Base-by-base conservation (phyloP, 2,888 invertebrate genomes). In the Spatulosminthurus flaviceps region DNA sequence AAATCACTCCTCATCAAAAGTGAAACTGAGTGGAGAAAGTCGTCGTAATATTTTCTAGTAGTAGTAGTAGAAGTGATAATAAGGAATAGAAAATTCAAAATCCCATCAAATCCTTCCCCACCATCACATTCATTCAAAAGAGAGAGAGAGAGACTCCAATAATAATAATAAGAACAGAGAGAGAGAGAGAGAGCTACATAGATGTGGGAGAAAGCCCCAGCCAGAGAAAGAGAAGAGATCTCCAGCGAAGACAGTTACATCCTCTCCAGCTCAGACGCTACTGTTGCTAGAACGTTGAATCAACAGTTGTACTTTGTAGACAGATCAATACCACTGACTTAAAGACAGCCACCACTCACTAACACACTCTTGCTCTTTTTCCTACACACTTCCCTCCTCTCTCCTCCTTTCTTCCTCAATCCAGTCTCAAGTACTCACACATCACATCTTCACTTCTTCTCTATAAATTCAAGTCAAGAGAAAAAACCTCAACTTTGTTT, bases 291-390 rank as follows among this genome's bases (percentile, higher is more conserved):
- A 51, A n/a, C n/a, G n/a, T 51, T 51, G 51, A 51, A 51, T 51
- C 51, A 51, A 51, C 51, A 51, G 51, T 51, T 51, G 51, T 51
- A 51, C 51, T n/a, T 19, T n/a, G 51, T 13, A 13, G 51, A n/a
- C 51, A 51, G 51, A 51, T 51, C 51, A 51, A 51, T 51, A 51
- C 51, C 51, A 19, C 16, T 51, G 51, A 51, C 51, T 51, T 51
- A 51, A 51, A 51, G 51, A 51, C 51, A 51, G 51, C 51, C 51
- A 51, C 51, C 16, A 19, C 51, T 51, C n/a, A 19, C 51, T 51
- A 11, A 51, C 51, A 51, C 51, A 51, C 51, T n/a, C n/a, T 51
- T 51, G 51, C 2, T 51, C 5, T 51, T 51, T n/a, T n/a, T n/a
- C n/a, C n/a, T 51, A 51, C 51, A 51, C 51, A 51, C n/a, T 51